Base-by-base conservation (phyloP, 2,797 vertebrate species). In the Rhabdophis nuchalis region DNA sequence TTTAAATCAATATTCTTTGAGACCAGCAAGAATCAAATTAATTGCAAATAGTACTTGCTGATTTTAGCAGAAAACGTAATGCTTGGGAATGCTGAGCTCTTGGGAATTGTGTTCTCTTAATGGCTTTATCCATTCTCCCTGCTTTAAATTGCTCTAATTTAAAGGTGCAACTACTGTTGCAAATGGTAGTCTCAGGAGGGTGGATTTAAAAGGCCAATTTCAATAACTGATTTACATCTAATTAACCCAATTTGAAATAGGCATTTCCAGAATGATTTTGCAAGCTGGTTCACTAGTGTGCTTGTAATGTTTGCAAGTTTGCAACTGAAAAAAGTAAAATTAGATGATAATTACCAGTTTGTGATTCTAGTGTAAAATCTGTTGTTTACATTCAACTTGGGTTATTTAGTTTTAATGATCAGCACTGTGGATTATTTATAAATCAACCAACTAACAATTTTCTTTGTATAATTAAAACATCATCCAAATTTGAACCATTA, bases 51-150 rank as follows among this genome's bases (percentile, higher is more conserved):
- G 86, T 61, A 54, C 27, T 61, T 32, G 64, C 60, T 89, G 61
- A 56, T 60, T 91, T 88, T 92, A 64, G 27, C 58, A 92, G 77
- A 77, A 89, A 77, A 92, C 27, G 4, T 86, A 46, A 87, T 87
- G 85, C 50, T 87, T 86, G 64, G 36, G 11, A 91, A 54, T 60
- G 25, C 25, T 57, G 23, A 54, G 50, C 50, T n/a, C 29, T 86
- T 57, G 32, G 68, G 64, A 86, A 87, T 41, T 20, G 53, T 53
- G 77, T 91, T 61, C 32, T 36, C 29, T 86, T 68, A 92, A 86
- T 57, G 36, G 46, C 10, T 86, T 57, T 52, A 68, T 86, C 27
- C 60, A 86, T 58, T 72, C 60, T 86, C 53, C 27, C 36, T 27
- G 54, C 50, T 72, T 91, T 52, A 57, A 86, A 56, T 14, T 29